Conservation (phyloP, 2,113 vertebrate species). For the Pteruthius melanotis region DNA sequence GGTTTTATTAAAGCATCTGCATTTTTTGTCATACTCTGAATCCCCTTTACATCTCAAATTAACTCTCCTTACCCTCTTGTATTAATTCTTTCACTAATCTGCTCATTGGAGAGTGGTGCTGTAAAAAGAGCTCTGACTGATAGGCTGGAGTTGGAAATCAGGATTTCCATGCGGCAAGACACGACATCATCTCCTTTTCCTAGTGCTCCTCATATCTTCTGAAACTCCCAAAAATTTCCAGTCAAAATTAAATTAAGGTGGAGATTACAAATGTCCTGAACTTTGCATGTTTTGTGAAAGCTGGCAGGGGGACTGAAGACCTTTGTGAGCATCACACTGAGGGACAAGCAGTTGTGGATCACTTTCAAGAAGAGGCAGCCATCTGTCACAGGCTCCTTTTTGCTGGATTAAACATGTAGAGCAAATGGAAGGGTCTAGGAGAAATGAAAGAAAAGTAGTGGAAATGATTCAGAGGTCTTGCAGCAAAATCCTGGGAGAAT, state of each 20-base stretch:
- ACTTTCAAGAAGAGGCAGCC: neutral
- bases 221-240: neutral
- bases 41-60: neutral
- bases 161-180: neutral
- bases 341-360: neutral
- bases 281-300: neutral
- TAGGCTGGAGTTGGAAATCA: neutral
- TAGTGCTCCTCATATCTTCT: neutral
- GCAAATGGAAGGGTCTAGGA: neutral
- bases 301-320: neutral
- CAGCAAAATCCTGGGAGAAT: neutral
- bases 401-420: neutral
- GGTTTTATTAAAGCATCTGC: neutral
- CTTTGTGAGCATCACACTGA: neutral
- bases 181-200: neutral
- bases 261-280: neutral
- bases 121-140: neutral
- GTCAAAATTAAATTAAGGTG: neutral
- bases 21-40: neutral
- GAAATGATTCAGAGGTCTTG: neutral
- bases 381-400: neutral
- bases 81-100: neutral
- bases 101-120: neutral
- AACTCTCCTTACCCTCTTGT: neutral
- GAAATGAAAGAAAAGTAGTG: neutral